Evolutionary conservation across 1,140 invertebrate species (phyloP).

Genomic region (Drosophila ercepeae): DNA sequence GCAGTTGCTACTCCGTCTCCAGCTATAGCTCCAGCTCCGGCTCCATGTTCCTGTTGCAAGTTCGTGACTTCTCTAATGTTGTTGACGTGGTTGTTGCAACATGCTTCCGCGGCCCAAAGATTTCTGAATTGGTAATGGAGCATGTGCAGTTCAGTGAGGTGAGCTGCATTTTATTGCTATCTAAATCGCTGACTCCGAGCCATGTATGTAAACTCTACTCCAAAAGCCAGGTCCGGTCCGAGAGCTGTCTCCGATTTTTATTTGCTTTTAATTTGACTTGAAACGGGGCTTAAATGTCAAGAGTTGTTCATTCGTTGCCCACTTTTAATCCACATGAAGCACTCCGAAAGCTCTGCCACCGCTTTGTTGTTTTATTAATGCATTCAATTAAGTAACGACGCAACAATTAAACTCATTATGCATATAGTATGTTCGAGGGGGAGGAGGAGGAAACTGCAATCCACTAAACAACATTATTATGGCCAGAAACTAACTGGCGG

Average conservation of each 20-base stretch:
- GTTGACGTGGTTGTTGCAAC: slow-evolving; percentile 74
- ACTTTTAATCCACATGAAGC: slow-evolving; percentile 55
- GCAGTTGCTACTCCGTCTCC: slow-evolving; percentile 30
- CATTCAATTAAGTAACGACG: slow-evolving; percentile 69
- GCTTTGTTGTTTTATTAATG: slow-evolving; percentile 60
- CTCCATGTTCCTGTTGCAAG: slow-evolving; percentile 53
- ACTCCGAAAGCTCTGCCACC: not conserved
- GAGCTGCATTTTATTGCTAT: slow-evolving; percentile 80
- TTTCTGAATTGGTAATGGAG: slow-evolving; percentile 81
- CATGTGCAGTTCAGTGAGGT: slow-evolving; percentile 78
- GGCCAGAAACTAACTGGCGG: slow-evolving; percentile 12
- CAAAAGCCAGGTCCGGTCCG: not conserved
- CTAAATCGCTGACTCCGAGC: slow-evolving; percentile 69
- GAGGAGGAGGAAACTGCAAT: slow-evolving; percentile 41
- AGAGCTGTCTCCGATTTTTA: slow-evolving; percentile 59
- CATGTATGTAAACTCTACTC: slow-evolving; percentile 54
- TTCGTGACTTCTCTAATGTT: slow-evolving; percentile 79
- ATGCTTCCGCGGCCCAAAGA: slow-evolving; percentile 68
- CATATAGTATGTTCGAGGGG: slow-evolving; percentile 33
- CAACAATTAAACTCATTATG: slow-evolving; percentile 76
- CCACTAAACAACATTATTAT: slow-evolving; percentile 51
- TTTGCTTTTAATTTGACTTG: slow-evolving; percentile 79
- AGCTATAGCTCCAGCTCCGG: not conserved
- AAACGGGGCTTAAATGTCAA: slow-evolving; percentile 64
- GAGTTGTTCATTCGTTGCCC: slow-evolving; percentile 23